Evolutionary conservation across 2,888 invertebrate genomes (phyloP).

Genomic region (Melanophora roralis): DNA sequence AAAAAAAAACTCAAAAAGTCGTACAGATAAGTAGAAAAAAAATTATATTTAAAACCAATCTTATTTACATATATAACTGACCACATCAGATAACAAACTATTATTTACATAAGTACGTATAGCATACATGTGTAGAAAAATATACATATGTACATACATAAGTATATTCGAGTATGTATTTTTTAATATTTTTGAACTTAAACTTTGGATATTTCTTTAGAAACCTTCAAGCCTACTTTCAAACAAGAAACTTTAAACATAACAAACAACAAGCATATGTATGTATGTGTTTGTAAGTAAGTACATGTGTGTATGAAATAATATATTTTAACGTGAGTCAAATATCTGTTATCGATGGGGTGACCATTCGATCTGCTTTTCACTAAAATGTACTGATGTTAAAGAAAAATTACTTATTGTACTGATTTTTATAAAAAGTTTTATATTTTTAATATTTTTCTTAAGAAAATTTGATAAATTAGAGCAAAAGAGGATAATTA

Average conservation of each 20-base stretch:
- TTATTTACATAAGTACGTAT: neutral
- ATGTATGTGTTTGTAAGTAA: neutral
- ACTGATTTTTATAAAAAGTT: no score
- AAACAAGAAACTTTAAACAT: neutral
- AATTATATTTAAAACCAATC: neutral
- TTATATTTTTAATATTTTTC: no score
- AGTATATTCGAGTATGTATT: neutral
- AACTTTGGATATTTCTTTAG: neutral
- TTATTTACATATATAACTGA: conserved; percentile 35
- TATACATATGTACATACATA: neutral
- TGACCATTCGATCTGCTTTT: no score
- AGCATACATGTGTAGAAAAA: neutral
- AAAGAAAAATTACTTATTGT: no score
- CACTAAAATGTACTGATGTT: no score
- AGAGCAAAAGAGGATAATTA: no score
- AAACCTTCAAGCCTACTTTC: conserved; percentile 53
- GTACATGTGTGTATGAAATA: neutral
- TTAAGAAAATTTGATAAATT: no score
- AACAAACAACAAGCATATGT: neutral
- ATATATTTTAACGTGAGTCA: conserved; percentile 13
- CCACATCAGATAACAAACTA: conserved; percentile 44
- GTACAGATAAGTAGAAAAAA: neutral
- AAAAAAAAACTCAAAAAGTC: conserved; percentile 2
- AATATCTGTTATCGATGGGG: conserved; percentile 16
- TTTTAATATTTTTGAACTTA: no score